Conservation (phyloP, 2,113 vertebrate species). For the Setophaga petechia region DNA sequence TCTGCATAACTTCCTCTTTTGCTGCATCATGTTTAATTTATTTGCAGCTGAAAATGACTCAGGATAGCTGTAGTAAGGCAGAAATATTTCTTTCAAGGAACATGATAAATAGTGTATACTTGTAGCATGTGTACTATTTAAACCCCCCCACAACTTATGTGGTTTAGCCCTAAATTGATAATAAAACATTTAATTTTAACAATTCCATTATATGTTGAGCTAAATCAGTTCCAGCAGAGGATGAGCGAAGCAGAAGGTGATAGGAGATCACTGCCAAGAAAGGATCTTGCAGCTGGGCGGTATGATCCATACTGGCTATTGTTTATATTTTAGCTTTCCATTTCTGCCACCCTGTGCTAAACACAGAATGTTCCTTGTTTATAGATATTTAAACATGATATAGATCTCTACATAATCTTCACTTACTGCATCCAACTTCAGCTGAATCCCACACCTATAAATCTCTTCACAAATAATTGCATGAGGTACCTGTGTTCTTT, state of each 20-base stretch:
- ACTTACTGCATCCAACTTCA: background rate
- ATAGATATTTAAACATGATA: background rate
- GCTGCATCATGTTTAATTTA: background rate
- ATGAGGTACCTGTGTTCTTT: background rate
- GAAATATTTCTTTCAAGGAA: background rate
- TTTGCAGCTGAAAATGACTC: background rate
- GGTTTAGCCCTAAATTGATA: background rate
- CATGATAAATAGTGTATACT: background rate
- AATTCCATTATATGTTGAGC: background rate
- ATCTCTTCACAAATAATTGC: background rate
- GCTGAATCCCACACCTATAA: background rate
- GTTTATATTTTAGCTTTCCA: background rate
- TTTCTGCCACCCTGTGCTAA: background rate
- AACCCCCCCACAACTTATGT: accelerated
- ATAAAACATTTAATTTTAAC: background rate
- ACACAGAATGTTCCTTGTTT: background rate
- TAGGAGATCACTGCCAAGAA: background rate
- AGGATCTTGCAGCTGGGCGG: background rate
- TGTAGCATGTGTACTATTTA: background rate
- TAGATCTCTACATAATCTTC: background rate
- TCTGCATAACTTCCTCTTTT: background rate
- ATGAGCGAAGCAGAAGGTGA: background rate
- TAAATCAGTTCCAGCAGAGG: background rate
- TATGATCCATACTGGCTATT: background rate
- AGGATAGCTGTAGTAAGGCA: background rate